A percentile compares a stretch with the other conserved stretches of the same genome.
Evolutionary conservation across 2,888 invertebrate genomes (phyloP).

Genomic region (Protula sp.): DNA sequence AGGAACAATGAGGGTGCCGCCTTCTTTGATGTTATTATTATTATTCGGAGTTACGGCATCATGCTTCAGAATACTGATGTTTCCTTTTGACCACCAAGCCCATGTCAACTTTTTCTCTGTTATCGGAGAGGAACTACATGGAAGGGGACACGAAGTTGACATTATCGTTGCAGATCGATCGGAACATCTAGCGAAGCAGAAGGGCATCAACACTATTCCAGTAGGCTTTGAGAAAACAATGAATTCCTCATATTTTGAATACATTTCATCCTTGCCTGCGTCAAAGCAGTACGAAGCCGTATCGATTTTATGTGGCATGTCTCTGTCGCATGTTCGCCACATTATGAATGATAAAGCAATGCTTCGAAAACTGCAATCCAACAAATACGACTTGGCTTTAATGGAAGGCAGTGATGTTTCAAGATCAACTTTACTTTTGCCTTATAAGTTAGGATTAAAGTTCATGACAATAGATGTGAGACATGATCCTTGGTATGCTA

Average conservation of each 20-base stretch:
- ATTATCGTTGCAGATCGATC: background rate
- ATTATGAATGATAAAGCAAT: background rate
- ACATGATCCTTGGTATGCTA: background rate
- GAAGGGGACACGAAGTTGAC: constrained; percentile 5
- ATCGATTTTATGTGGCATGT: too few species aligned
- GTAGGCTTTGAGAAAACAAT: background rate
- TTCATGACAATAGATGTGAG: constrained; percentile 1
- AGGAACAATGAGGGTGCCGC: too few species aligned
- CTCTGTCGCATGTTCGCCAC: background rate
- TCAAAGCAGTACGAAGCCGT: too few species aligned
- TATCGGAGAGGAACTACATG: background rate
- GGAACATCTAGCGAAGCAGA: background rate
- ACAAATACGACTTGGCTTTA: background rate
- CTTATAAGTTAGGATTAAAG: constrained; percentile 5
- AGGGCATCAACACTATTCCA: background rate
- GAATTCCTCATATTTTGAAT: background rate
- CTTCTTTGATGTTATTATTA: too few species aligned
- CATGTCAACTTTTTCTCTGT: constrained; percentile 6
- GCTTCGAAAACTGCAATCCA: background rate
- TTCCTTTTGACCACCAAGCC: background rate
- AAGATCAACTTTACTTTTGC: constrained; percentile 1
- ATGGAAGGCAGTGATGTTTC: constrained; percentile 1
- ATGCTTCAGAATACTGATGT: constrained; percentile 1
- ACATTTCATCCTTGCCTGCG: background rate
- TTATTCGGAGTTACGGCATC: too few species aligned